Percentiles rank a stretch among this genome's conserved stretches.
Evolutionary conservation across 2,888 invertebrate species (phyloP).

Genomic region (Smittia sp.): DNA sequence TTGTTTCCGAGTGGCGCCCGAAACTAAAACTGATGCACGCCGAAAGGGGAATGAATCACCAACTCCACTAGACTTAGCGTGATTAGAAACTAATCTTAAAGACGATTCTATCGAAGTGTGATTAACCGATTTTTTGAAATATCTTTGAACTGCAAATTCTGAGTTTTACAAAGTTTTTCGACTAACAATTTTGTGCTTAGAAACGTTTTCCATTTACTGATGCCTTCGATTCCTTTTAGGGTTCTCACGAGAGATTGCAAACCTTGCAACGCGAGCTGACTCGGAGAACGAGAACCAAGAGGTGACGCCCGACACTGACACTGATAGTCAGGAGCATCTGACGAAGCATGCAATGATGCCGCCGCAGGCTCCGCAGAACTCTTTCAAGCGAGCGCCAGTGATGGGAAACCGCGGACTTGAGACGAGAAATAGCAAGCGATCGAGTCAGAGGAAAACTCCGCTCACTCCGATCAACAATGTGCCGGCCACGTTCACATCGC

Average conservation of each 20-base stretch:
- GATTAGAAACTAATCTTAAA: too few relatives aligned
- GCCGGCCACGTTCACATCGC: constrained; percentile 47
- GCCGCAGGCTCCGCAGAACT: constrained; percentile 54
- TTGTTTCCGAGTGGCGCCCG: not conserved
- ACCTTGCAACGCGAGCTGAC: constrained; percentile 55
- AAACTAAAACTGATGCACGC: constrained; percentile 8
- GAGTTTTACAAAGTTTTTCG: not conserved
- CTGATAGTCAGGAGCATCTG: constrained; percentile 53
- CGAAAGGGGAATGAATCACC: too few relatives aligned
- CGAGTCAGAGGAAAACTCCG: constrained; percentile 58
- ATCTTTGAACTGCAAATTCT: too few relatives aligned
- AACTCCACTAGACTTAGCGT: too few relatives aligned
- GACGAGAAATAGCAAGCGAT: constrained; percentile 62
- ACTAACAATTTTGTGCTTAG: constrained; percentile 12
- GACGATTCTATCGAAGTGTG: too few relatives aligned
- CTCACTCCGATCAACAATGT: constrained; percentile 32
- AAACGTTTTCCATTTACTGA: too few relatives aligned
- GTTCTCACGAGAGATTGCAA: constrained; percentile 52
- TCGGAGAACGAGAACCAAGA: constrained; percentile 71
- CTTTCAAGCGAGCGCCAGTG: constrained; percentile 60
- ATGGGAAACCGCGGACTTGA: constrained; percentile 62
- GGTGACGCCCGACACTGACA: constrained; percentile 72
- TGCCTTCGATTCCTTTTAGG: constrained; percentile 46
- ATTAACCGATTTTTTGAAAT: constrained; percentile 5
- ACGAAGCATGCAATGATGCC: constrained; percentile 54